Evolutionary conservation across 2,888 invertebrate genomes (phyloP), one percentile per base, ranked within the genome.

Genomic region (Melieria crassipennis): DNA sequence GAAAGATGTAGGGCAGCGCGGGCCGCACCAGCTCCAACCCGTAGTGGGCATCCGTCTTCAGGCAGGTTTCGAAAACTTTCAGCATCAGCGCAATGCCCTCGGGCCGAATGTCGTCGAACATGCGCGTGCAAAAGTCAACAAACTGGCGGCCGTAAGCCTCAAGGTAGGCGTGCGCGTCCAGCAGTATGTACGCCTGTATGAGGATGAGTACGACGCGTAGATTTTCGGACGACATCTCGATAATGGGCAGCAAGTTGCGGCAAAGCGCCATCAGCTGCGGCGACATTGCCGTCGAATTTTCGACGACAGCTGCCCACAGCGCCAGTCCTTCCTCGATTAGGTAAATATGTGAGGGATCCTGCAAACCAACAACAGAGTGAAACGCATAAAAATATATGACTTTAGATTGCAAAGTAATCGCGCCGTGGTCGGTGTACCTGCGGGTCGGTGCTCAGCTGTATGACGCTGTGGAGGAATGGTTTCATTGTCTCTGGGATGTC

Each of bases 291-390:
- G 93, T 90, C 5, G 92, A 89, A 83, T 93, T 92, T 85, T 96
- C 93, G 73, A 98, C 88, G 30, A 96, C 90, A 0, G 93, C 93
- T 68, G 93, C 89, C 97, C 98, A 98, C 72, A 98, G 88, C 78
- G 96, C 94, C 55, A 98, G 88, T 4, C 96, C 97, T 84, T 98
- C 98, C 86, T 97, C 97, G 78, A 97, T 87, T 66, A 98, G 89
- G 85, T 98, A 98, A 67, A 98, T 93, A 84, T 96, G 94, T 0
- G 93, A 91, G 69, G 92, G 91, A 82, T 94, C 92, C 74, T 91
- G 89, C 0, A 57, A 55, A 48, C 11, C 13, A 65, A 72, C 61
- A 58, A n/a, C 9, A 55, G 9, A 57, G 30, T 7, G 30, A 43
- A 57, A 57, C 16, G 30, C 30, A 30, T 30, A 30, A 30, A 30